Percentiles rank a stretch among this genome's conserved stretches.
Conservation (phyloP, 2,888 invertebrate species). For the Desoria tigrina region DNA sequence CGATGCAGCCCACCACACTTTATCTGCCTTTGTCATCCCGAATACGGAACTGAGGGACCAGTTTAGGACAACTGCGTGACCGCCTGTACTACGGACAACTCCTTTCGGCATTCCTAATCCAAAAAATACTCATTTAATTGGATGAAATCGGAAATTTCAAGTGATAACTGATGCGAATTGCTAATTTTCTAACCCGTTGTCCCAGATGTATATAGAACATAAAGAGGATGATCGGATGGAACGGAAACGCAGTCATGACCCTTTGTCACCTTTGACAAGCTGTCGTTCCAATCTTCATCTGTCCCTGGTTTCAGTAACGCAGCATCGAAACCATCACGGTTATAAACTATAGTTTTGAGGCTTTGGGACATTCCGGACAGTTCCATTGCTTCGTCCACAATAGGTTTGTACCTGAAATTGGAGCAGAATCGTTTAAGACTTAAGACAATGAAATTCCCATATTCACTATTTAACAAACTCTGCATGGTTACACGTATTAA, state of each 20-base stretch:
- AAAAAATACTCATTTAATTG: background rate
- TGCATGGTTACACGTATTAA: too few species aligned
- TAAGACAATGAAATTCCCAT: too few species aligned
- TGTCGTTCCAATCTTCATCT: conserved; percentile 75
- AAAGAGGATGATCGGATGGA: conserved; percentile 84
- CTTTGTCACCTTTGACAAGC: conserved; percentile 64
- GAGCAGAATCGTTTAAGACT: too few species aligned
- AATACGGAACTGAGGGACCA: conserved; percentile 84
- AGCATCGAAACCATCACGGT: conserved; percentile 69
- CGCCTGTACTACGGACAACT: conserved; percentile 82
- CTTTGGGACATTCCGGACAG: conserved; percentile 70
- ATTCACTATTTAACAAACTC: too few species aligned
- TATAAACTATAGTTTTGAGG: conserved; percentile 76
- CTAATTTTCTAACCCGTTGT: conserved; percentile 69
- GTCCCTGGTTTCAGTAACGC: conserved; percentile 66
- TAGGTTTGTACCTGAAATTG: conserved; percentile 73
- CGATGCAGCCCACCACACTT: conserved; percentile 90
- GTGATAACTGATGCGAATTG: too few species aligned
- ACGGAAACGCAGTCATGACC: conserved; percentile 77
- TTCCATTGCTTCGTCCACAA: conserved; percentile 78
- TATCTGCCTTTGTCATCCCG: conserved; percentile 69
- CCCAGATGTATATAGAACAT: conserved; percentile 89
- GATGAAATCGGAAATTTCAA: background rate
- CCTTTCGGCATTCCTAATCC: conserved; percentile 69
- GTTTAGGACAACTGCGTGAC: conserved; percentile 79